Evolutionary conservation across 2,888 invertebrate species (phyloP), one percentile per base, ranked within the genome.

Genomic region (Gryllus longicercus): DNA sequence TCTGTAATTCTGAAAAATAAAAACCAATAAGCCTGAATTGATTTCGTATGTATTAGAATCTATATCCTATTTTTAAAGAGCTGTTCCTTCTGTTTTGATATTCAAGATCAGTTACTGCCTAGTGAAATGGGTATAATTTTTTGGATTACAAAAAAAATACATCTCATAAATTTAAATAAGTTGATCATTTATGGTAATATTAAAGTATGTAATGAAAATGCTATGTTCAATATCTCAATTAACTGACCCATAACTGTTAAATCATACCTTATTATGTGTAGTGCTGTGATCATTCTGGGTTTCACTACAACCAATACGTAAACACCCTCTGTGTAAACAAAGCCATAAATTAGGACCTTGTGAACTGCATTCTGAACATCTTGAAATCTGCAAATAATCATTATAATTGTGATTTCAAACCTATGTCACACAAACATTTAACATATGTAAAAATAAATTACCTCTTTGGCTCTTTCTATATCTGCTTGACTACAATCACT

Each of bases 311-410:
- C 96, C 95, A 76, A 95, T 90, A 85, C 92, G 93, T 80, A 92
- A 90, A 86, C 96, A 97, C 79, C 93, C 92, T 74, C 92, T 91
- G 85, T 93, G 91, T 80, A 97, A 88, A 85, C 97, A 97, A 81
- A 96, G 91, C 96, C 96, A 96, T 80, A 96, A 89, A 86, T 95
- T 94, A 78, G 93, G 93, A 2, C 94, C 95, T 16, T 90, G 87
- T 83, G 91, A 91, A 74, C 91, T 90, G 85, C 96, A 96, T 84
- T 93, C 92, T 82, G 91, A 90, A 88, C 96, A 96, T 85, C 88
- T 86, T 82, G 89, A 85, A 79, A 86, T 87, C 92, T 92, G 85
- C 2, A 84, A 85, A 38, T 14, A 63, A 81, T 78, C 25, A 18
- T 63, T 51, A 2, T 14, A 76, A 76, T 21, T 76, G 38, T 23